Percentiles rank a stretch among this genome's conserved stretches.
Evolutionary conservation across 2,888 invertebrate species (phyloP).

Genomic region (Craniophora ligustri): DNA sequence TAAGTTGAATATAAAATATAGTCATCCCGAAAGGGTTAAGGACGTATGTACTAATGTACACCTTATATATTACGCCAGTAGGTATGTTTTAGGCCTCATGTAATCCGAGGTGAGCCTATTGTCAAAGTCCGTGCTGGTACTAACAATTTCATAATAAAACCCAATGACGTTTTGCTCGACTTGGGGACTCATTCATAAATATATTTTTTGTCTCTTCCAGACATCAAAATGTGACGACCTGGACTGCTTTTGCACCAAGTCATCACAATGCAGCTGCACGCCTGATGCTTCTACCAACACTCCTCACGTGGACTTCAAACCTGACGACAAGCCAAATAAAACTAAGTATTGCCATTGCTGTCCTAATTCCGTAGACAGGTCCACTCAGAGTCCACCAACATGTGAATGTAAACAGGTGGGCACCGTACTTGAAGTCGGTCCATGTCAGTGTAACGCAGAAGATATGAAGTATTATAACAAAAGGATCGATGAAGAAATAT

Average conservation of each 20-base stretch:
- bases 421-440: neutral
- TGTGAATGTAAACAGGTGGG: neutral
- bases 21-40: too few relatives aligned
- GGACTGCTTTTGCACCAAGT: slow-evolving; percentile 13
- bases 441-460: neutral
- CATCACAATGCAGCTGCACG: slow-evolving; percentile 20
- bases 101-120: too few relatives aligned
- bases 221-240: too few relatives aligned
- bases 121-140: too few relatives aligned
- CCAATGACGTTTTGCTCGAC: too few relatives aligned
- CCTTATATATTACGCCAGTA: too few relatives aligned
- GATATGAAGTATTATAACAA: slow-evolving; percentile 23
- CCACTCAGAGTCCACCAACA: neutral
- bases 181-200: neutral
- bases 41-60: too few relatives aligned
- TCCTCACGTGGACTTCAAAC: neutral
- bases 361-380: neutral
- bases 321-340: neutral
- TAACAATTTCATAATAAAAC: too few relatives aligned
- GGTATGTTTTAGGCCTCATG: too few relatives aligned
- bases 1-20: too few relatives aligned
- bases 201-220: neutral
- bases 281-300: neutral
- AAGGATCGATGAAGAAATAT: slow-evolving; percentile 48
- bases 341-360: slow-evolving; percentile 7